A percentile compares a stretch with the other conserved stretches of the same genome.
These are phyloP conservation scores for Mustelus asterias DNA, from an alignment of 2,113 vertebrate species.

Conservation along the genomic window DNA sequence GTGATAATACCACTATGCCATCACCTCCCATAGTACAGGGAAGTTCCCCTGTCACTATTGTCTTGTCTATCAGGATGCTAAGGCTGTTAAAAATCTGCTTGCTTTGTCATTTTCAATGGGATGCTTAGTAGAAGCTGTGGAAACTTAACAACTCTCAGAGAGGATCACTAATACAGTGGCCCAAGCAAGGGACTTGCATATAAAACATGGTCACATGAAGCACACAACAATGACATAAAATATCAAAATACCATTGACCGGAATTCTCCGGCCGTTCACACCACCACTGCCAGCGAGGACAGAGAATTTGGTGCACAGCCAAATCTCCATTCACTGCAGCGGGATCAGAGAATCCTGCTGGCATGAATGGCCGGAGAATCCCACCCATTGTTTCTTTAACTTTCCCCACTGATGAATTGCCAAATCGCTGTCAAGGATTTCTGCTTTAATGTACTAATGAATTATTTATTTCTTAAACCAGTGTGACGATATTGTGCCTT, in stretches of 20 bases:
- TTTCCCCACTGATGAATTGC: not conserved
- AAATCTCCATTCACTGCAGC: too few relatives aligned
- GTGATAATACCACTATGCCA: too few relatives aligned
- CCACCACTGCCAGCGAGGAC: too few relatives aligned
- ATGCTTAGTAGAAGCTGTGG: not conserved
- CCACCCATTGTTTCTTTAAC: too few relatives aligned
- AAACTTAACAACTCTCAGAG: not conserved
- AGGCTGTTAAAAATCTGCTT: not conserved
- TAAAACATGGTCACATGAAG: not conserved
- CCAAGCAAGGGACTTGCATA: not conserved
- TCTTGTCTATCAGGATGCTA: not conserved
- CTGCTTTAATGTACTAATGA: not conserved
- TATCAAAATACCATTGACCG: not conserved
- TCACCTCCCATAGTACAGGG: not conserved
- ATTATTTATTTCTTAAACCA: not conserved
- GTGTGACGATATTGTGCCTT: too few relatives aligned
- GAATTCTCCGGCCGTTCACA: too few relatives aligned
- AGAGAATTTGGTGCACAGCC: too few relatives aligned
- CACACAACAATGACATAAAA: not conserved
- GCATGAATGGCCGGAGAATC: too few relatives aligned
- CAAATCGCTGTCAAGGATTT: not conserved
- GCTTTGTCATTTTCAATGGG: not conserved
- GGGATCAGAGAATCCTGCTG: too few relatives aligned
- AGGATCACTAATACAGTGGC: not conserved
- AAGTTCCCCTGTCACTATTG: not conserved